Conservation (phyloP, 2,113 vertebrate genomes). For the Gopherus flavomarginatus region DNA sequence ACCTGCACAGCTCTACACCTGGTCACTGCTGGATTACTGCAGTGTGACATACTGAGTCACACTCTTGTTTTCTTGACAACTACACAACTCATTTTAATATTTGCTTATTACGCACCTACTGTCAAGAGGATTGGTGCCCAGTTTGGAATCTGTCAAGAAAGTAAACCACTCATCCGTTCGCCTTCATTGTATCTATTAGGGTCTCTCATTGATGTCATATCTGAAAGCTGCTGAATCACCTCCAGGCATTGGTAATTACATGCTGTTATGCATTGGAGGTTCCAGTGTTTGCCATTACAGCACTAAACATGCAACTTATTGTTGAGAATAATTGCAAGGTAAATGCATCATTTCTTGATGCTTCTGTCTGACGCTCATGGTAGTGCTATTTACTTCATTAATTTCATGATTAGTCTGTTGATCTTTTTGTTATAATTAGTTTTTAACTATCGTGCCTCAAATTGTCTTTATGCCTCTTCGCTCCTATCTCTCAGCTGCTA, state of each 20-base stretch:
- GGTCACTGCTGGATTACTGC: rapidly evolving
- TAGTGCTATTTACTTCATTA: background rate
- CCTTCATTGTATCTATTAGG: conserved; percentile 20
- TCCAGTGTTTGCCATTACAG: background rate
- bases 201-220: background rate
- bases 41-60: conserved; percentile 36
- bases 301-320: background rate
- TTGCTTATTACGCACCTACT: conserved; percentile 48
- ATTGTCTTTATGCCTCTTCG: background rate
- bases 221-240: background rate
- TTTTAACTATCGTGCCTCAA: background rate
- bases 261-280: conserved; percentile 27
- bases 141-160: conserved; percentile 35
- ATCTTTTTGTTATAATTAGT: background rate
- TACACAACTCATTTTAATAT: conserved; percentile 21
- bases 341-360: conserved; percentile 19
- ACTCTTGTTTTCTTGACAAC: background rate
- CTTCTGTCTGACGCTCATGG: background rate
- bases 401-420: background rate
- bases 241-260: background rate
- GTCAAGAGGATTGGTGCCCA: conserved; percentile 53
- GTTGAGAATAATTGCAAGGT: background rate
- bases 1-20: background rate
- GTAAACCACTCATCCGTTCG: conserved; percentile 26
- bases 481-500: background rate